Evolutionary conservation across 2,113 vertebrate genomes (phyloP).

Genomic region (Circaetus cinerascens): DNA sequence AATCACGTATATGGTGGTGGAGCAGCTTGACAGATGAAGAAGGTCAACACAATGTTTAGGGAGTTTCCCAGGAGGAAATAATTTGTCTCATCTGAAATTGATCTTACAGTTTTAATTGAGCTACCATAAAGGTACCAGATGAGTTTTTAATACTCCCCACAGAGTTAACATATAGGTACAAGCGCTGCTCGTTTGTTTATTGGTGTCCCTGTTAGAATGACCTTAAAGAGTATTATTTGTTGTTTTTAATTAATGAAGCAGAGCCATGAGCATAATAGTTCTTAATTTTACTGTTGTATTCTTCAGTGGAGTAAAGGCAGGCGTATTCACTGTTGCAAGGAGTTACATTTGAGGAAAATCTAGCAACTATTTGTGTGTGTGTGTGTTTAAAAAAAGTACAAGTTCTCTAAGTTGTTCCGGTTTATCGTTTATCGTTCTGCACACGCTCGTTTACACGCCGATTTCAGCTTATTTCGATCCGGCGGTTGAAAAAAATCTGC

Average conservation of each 20-base stretch:
- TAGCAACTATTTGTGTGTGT: rapidly evolving
- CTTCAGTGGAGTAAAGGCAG: neutral
- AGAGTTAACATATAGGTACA: neutral
- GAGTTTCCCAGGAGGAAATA: neutral
- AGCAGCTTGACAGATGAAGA: neutral
- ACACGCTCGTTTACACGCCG: too few relatives aligned
- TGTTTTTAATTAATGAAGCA: neutral
- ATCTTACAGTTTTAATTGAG: neutral
- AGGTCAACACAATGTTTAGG: neutral
- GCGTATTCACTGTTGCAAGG: neutral
- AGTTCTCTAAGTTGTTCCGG: neutral
- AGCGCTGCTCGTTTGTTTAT: neutral
- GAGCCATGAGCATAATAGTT: neutral
- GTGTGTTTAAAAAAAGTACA: neutral
- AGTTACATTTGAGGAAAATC: neutral
- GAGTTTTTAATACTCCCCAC: neutral
- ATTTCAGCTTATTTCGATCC: too few relatives aligned
- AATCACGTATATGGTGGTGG: neutral
- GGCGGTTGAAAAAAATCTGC: too few relatives aligned
- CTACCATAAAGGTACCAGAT: neutral
- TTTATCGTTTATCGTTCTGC: too few relatives aligned
- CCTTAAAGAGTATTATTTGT: neutral
- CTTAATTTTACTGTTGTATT: neutral
- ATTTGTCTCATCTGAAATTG: neutral
- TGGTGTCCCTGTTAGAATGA: neutral